A percentile compares a stretch with the other conserved stretches of the same genome.
phyloP scores from a whole-genome alignment of 2,113 vertebrate genomes.

The Origma solitaria region DNA sequence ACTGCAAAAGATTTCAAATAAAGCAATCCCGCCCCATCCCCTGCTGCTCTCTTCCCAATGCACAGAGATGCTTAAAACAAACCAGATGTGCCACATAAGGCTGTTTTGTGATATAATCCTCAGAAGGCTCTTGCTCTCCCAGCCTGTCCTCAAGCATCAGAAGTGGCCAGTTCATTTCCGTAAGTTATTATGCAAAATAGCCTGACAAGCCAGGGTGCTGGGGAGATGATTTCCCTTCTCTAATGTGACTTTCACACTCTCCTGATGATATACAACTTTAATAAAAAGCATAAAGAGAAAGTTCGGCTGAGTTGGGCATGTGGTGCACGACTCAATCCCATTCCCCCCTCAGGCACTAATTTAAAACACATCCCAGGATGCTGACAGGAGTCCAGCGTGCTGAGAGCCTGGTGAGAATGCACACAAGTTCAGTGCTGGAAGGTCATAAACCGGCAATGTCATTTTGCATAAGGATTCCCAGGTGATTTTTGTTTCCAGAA shows the following conservation, averaged over 20 bases:
- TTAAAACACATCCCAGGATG: background rate
- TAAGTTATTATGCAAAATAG: slow-evolving; percentile 27
- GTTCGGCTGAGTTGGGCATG: slow-evolving; percentile 34
- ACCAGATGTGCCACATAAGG: slow-evolving; percentile 58
- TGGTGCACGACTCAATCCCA: background rate
- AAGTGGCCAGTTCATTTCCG: slow-evolving; percentile 47
- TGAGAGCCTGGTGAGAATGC: background rate
- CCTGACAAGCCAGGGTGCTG: background rate
- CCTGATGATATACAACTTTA: slow-evolving; percentile 73
- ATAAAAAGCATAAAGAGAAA: slow-evolving; percentile 69
- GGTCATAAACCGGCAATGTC: background rate
- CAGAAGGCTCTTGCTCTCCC: slow-evolving; percentile 8
- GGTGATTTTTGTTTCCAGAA: background rate
- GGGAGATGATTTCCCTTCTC: background rate
- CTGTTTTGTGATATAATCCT: background rate
- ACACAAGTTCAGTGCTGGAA: background rate
- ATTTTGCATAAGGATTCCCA: background rate
- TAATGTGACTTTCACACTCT: slow-evolving; percentile 38
- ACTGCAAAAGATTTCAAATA: slow-evolving; percentile 44
- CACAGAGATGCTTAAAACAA: slow-evolving; percentile 47
- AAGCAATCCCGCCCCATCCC: background rate
- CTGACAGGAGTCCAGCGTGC: background rate
- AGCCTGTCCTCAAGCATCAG: background rate
- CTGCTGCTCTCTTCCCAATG: slow-evolving; percentile 42
- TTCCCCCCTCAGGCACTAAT: background rate